Percentiles rank a stretch among this genome's conserved stretches.
Evolutionary conservation across 2,797 vertebrate genomes (phyloP).

Genomic region (Eurystomus glaucurus): DNA sequence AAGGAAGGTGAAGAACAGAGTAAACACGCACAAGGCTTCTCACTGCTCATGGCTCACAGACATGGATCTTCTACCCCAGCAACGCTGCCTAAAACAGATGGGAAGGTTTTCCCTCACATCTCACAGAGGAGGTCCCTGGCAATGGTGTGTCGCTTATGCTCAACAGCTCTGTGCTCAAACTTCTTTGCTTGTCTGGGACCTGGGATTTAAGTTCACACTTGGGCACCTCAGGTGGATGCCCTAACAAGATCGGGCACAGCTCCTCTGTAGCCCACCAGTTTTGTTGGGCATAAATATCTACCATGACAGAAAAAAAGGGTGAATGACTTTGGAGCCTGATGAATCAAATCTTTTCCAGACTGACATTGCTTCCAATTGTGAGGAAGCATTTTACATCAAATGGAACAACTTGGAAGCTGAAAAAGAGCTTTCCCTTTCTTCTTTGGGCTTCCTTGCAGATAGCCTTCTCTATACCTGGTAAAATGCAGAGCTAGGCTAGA

Average conservation of each 20-base stretch:
- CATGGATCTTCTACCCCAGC: neutral
- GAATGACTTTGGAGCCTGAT: neutral
- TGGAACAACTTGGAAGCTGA: neutral
- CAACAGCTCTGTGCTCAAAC: neutral
- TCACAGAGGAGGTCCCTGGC: neutral
- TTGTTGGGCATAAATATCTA: neutral
- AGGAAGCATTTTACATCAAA: neutral
- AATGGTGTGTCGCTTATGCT: neutral
- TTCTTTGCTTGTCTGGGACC: neutral
- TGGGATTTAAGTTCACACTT: neutral
- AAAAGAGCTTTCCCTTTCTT: neutral
- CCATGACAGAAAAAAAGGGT: neutral
- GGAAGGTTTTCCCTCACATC: neutral
- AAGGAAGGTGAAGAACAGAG: neutral
- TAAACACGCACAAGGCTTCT: neutral
- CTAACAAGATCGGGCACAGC: accelerated
- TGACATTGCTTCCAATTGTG: neutral
- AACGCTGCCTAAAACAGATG: neutral
- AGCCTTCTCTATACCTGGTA: neutral
- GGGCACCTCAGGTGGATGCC: neutral
- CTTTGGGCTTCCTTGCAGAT: neutral
- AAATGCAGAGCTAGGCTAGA: neutral
- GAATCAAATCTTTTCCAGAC: neutral
- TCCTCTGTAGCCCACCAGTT: neutral
- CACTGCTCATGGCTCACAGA: neutral